Percentiles rank a stretch among this genome's conserved stretches.
Evolutionary conservation across 2,888 invertebrate genomes (phyloP).

Genomic region (Hirtodrosophila cameraria): DNA sequence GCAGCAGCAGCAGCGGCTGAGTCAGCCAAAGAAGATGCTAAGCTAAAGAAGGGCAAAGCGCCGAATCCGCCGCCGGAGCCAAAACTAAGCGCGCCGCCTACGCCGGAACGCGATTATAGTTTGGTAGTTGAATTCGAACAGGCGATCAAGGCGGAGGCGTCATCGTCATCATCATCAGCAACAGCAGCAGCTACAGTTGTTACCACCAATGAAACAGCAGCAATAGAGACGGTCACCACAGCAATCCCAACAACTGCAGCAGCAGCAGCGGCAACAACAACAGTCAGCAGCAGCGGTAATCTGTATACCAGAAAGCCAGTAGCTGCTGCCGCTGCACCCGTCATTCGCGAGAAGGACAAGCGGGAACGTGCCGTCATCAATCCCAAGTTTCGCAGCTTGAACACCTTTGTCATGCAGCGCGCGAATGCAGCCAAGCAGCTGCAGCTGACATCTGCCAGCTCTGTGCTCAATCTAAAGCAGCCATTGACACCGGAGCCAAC

Average conservation of each 20-base stretch:
- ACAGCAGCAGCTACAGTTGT: conserved; percentile 9
- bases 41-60: conserved; percentile 89
- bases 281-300: conserved; percentile 41
- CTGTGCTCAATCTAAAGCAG: conserved; percentile 78
- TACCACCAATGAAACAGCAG: conserved; percentile 24
- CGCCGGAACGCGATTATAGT: conserved; percentile 82
- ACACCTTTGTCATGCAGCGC: conserved; percentile 83
- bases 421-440: conserved; percentile 81
- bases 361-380: conserved; percentile 88
- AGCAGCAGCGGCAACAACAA: conserved; percentile 31
- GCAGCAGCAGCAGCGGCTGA: conserved; percentile 53
- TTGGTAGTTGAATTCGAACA: conserved; percentile 75
- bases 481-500: conserved; percentile 87
- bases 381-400: conserved; percentile 86
- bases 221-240: conserved; percentile 9
- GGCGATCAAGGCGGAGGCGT: conserved; percentile 46
- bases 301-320: conserved; percentile 81
- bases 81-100: conserved; percentile 81
- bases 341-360: conserved; percentile 90
- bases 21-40: conserved; percentile 74
- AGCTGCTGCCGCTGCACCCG: conserved; percentile 87
- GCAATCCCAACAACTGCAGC: conserved; percentile 15
- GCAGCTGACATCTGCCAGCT: conserved; percentile 78
- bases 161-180: conserved; percentile 5
- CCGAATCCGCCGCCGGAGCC: conserved; percentile 87